These are phyloP conservation scores for Dallia pectoralis DNA, from an alignment of 2,797 vertebrate species.

Conservation along the genomic window DNA sequence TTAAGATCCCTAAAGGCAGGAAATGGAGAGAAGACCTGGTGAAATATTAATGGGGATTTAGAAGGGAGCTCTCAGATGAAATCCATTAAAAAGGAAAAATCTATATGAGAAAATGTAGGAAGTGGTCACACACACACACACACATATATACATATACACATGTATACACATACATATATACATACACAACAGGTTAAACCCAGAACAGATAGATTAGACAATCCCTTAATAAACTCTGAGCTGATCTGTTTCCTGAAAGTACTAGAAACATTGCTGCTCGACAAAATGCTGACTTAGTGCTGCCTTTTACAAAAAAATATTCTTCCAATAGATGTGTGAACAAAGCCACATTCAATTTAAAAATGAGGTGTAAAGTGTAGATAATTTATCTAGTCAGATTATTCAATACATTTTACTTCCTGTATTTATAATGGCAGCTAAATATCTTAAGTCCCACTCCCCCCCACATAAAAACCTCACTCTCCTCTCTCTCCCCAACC, in stretches of 20 bases:
- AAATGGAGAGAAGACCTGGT: conserved; percentile 57
- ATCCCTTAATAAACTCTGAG: no score
- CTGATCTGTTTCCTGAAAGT: no score
- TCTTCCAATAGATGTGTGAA: neutral
- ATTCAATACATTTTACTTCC: neutral
- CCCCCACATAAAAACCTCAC: neutral
- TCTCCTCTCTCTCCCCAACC: neutral
- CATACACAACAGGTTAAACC: no score
- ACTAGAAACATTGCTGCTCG: no score
- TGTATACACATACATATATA: neutral
- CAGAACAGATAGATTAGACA: no score
- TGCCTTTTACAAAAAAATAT: no score
- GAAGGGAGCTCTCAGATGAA: conserved; percentile 35
- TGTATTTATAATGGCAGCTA: neutral
- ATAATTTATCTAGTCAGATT: neutral
- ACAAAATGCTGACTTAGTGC: no score
- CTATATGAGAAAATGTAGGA: conserved; percentile 41
- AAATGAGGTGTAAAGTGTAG: no score
- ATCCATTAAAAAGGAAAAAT: conserved; percentile 59
- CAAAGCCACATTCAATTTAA: neutral
- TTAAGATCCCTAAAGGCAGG: conserved; percentile 43
- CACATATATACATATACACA: neutral
- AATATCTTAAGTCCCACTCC: neutral
- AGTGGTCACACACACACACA: neutral
- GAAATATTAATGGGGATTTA: conserved; percentile 69